Evolutionary conservation across 2,888 invertebrate species (phyloP).

Genomic region (Plebejus argus): DNA sequence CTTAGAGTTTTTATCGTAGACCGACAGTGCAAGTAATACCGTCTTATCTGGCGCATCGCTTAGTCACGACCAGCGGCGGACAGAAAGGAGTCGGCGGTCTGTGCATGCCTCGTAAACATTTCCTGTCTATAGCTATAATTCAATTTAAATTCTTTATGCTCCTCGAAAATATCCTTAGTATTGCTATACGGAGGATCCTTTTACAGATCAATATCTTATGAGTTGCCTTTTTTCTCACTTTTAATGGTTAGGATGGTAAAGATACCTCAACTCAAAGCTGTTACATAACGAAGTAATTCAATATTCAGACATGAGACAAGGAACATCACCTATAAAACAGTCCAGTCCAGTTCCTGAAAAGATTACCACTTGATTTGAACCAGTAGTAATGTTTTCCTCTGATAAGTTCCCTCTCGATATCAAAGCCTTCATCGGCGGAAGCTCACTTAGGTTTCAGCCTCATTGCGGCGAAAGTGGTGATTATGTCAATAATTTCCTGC

Average conservation of each 20-base stretch:
- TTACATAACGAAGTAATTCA: too few relatives aligned
- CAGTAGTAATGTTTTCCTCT: background rate
- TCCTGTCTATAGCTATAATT: slow-evolving; percentile 39
- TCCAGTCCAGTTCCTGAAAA: too few relatives aligned
- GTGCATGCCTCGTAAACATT: slow-evolving; percentile 53
- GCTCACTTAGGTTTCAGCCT: slow-evolving; percentile 36
- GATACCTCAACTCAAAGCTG: too few relatives aligned
- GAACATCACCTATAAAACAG: too few relatives aligned
- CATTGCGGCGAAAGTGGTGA: slow-evolving; percentile 38
- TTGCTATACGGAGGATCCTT: too few relatives aligned
- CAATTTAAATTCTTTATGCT: background rate
- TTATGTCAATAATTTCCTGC: slow-evolving; percentile 38
- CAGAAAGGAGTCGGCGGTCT: slow-evolving; percentile 62
- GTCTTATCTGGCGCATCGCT: slow-evolving; percentile 68
- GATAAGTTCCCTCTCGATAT: slow-evolving; percentile 27
- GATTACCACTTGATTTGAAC: too few relatives aligned
- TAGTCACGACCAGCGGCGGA: slow-evolving; percentile 68
- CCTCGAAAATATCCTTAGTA: background rate
- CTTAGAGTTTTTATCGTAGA: slow-evolving; percentile 43
- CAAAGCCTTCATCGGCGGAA: slow-evolving; percentile 43
- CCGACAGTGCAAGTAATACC: slow-evolving; percentile 45
- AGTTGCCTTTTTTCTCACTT: too few relatives aligned
- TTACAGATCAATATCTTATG: too few relatives aligned
- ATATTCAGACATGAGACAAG: too few relatives aligned
- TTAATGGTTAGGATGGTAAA: too few relatives aligned